Evolutionary conservation across 2,888 invertebrate species (phyloP).

Genomic region (Heliconius ismenius): DNA sequence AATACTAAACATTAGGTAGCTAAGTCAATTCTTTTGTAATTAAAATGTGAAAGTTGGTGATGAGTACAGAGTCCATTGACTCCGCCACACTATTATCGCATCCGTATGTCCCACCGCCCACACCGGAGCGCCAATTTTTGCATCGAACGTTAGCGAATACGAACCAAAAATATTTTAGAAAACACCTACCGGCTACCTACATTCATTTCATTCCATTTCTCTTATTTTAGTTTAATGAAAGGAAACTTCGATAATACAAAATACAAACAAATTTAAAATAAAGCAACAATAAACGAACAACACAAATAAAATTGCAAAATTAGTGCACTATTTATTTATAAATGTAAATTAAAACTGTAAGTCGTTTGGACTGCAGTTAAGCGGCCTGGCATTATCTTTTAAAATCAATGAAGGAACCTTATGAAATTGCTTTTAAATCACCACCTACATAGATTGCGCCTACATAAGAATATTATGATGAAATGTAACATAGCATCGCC

Average conservation of each 20-base stretch:
- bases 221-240: too few relatives aligned
- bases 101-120: conserved; percentile 69
- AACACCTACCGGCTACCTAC: too few relatives aligned
- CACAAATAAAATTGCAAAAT: not conserved
- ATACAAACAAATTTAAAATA: not conserved
- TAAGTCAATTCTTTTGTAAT: conserved; percentile 21
- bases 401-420: conserved; percentile 24
- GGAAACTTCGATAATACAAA: too few relatives aligned
- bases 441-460: conserved; percentile 26
- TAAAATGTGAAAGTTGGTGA: conserved; percentile 35
- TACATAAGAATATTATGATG: conserved; percentile 17
- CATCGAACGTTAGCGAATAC: conserved; percentile 45
- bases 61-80: conserved; percentile 62
- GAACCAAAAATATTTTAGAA: not conserved
- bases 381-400: conserved; percentile 13
- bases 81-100: conserved; percentile 63
- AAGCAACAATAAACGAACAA: not conserved
- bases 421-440: conserved; percentile 26
- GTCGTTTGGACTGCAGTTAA: not conserved
- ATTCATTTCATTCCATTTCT: too few relatives aligned
- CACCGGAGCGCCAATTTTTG: conserved; percentile 66
- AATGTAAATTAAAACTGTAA: not conserved
- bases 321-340: not conserved
- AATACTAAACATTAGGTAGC: conserved; percentile 13
- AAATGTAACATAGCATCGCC: conserved; percentile 20